Evolutionary conservation across 2,888 invertebrate genomes (phyloP).

Genomic region (Timandra comae): DNA sequence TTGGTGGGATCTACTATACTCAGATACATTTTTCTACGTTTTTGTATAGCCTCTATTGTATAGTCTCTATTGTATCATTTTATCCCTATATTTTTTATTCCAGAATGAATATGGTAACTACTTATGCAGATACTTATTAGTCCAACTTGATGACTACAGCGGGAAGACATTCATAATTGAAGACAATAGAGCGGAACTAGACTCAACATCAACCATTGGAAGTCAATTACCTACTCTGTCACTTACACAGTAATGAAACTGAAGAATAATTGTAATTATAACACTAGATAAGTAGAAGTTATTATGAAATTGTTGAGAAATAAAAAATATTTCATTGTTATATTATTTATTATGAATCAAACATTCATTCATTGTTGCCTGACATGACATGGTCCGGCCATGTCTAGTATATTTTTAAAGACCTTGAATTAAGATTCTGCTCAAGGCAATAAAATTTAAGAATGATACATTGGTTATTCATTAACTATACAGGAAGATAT

Average conservation of each 20-base stretch:
- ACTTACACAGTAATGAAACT: constrained; percentile 49
- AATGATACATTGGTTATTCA: too few species aligned
- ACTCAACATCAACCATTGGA: constrained; percentile 33
- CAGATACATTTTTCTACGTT: too few species aligned
- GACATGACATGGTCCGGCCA: too few species aligned
- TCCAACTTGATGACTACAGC: constrained; percentile 87
- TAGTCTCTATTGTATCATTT: too few species aligned
- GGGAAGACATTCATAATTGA: constrained; percentile 85
- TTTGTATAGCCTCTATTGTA: too few species aligned
- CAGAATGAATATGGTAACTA: constrained; percentile 86
- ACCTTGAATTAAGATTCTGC: too few species aligned
- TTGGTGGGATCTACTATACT: too few species aligned
- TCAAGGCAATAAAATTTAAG: too few species aligned
- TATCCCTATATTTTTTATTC: constrained; percentile 35
- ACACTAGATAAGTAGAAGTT: constrained; percentile 32
- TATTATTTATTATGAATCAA: too few species aligned
- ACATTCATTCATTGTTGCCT: too few species aligned
- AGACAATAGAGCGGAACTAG: constrained; percentile 80
- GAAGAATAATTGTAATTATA: constrained; percentile 23
- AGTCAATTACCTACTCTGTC: constrained; percentile 45
- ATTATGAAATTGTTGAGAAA: constrained; percentile 27
- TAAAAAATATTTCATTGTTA: constrained; percentile 16
- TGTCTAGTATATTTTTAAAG: too few species aligned
- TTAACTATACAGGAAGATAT: too few species aligned
- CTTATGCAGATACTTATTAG: constrained; percentile 88